Evolutionary conservation across 2,888 invertebrate species (phyloP), one percentile per base, ranked within the genome.

Genomic region (Dysmachus trigonus): DNA sequence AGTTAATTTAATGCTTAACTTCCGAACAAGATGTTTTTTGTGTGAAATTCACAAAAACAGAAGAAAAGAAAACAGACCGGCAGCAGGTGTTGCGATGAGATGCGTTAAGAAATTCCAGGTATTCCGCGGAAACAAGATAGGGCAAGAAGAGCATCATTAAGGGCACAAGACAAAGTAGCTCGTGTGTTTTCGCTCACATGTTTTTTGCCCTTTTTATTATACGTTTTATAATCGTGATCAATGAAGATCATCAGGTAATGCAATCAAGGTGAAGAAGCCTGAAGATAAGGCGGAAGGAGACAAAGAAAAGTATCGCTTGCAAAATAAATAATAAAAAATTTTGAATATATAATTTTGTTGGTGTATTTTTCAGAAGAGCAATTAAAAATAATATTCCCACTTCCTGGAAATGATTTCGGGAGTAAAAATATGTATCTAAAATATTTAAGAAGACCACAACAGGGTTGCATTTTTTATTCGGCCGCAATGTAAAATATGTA

Each of bases 101-200:
- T 38, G 83, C 71, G 72, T 41, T 41, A 83, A 72, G 41, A 83
- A 72, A 83, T 83, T 83, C 83, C 72, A 18, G 72, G 83, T 83
- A 83, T 72, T 83, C 41, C 38, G n/a, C 72, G 38, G 83, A 71
- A 38, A 83, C 41, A 83, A 82, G 83, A 72, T 83, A 83, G 72
- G 83, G 71, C 41, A 38, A 72, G 35, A 72, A n/a, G 72, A 72
- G 83, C 71, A 72, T 53, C 35, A 38, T 72, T 38, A 83, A 72
- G 53, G 72, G 83, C 83, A 83, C 83, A 83, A 83, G 83, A 71
- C 83, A 71, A 83, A 72, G 38, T 15, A 72, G 81, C 62, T 72
- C 83, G 83, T 72, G 72, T 18, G 33, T 71, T 38, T 83, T 22
- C 47, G 47, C 47, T 47, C 47, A n/a, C n/a, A 15, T 41, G 10